Conservation (phyloP, 2,113 vertebrate genomes). For the Todiramphus saurophagus region DNA sequence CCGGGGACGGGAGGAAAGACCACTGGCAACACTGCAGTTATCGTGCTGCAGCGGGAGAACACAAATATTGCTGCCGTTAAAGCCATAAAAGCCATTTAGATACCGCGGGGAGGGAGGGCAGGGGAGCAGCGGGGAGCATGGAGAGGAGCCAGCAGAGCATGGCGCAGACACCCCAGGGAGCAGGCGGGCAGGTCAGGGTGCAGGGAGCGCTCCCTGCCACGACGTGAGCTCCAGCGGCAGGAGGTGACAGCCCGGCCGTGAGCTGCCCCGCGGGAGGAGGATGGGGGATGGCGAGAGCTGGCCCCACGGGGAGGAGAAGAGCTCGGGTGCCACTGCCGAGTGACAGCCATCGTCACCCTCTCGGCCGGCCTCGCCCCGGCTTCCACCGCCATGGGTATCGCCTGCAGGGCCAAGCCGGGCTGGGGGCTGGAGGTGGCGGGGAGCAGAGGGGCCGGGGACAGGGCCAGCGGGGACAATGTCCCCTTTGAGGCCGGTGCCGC, state of each 20-base stretch:
- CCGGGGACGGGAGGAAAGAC: rapidly evolving
- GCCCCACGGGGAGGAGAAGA: rapidly evolving
- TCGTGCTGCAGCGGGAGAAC: rapidly evolving
- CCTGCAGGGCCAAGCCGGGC: not conserved
- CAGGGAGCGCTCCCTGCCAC: rapidly evolving
- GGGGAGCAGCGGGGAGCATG: not conserved
- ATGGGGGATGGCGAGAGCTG: not conserved
- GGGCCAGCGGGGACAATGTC: slow-evolving; percentile 37
- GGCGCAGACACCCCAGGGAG: rapidly evolving
- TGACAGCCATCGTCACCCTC: not conserved
- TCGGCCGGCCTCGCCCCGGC: not conserved
- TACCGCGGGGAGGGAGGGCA: not conserved
- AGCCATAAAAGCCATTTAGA: not conserved
- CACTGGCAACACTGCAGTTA: rapidly evolving
- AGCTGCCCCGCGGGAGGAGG: not conserved
- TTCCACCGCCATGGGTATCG: not conserved
- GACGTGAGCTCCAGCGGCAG: rapidly evolving
- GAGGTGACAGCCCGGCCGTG: not conserved
- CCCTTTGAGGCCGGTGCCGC: not conserved
- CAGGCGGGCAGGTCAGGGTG: rapidly evolving
- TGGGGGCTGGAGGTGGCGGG: not conserved
- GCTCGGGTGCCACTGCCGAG: not conserved
- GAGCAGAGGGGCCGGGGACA: not conserved
- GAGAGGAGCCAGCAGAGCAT: not conserved
- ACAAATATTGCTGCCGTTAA: not conserved